These are phyloP conservation scores for Coregonus clupeaformis DNA, from an alignment of 2,113 vertebrate genomes.

Conservation along the genomic window DNA sequence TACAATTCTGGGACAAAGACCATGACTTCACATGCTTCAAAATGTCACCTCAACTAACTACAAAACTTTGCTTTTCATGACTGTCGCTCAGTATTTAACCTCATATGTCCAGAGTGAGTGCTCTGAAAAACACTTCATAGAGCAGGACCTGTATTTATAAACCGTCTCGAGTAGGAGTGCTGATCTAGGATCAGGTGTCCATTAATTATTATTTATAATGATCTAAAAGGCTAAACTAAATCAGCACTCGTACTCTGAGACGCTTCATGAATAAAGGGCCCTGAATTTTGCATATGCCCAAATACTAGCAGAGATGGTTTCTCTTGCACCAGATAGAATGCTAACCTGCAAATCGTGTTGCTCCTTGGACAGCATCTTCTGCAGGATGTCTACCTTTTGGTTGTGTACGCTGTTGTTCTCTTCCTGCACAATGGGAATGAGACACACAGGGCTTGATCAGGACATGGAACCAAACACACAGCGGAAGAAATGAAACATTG, in stretches of 20 bases:
- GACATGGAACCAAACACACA: not conserved
- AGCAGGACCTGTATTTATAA: no score
- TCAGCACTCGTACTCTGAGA: no score
- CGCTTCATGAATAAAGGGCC: no score
- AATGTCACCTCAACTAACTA: not conserved
- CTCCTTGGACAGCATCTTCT: slow-evolving; percentile 84
- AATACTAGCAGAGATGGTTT: no score
- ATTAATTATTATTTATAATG: no score
- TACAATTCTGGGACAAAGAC: not conserved
- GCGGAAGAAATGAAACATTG: not conserved
- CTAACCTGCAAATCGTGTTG: slow-evolving; percentile 87
- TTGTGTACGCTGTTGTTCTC: slow-evolving; percentile 82
- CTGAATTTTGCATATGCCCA: no score
- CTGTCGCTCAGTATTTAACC: no score
- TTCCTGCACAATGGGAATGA: not conserved
- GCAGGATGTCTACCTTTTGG: slow-evolving; percentile 85
- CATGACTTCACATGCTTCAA: not conserved
- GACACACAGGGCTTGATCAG: not conserved
- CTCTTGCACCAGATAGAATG: not conserved
- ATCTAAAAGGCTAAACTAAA: no score
- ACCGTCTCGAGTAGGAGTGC: no score
- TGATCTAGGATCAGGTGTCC: no score
- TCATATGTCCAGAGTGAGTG: no score
- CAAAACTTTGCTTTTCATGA: not conserved
- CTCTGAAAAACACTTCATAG: no score